Base-by-base conservation (phyloP, 2,888 invertebrate genomes). In the Netelia virgata region DNA sequence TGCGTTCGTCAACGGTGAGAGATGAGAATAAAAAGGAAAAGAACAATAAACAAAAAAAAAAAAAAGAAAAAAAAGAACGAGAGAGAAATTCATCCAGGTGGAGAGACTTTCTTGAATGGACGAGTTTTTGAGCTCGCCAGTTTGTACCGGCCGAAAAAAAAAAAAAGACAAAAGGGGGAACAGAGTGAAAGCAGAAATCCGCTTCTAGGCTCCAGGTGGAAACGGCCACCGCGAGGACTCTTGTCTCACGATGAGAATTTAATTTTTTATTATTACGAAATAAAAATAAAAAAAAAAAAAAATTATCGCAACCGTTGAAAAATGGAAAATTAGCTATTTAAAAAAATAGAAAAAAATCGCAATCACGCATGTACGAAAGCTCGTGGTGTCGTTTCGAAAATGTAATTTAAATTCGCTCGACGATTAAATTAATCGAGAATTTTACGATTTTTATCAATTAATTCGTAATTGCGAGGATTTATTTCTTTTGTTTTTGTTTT, bases 81-180 rank as follows among this genome's bases (percentile, higher is more conserved):
- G 36, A 36, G 55, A 74, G 64, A 77, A 69, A 72, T 63, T 43
- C 64, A 68, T 73, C 66, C 80, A 80, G 73, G 59, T 74, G 80
- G 68, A 79, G 72, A 74, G 72, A 74, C 59, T 66, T 68, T 74
- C 66, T 59, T 80, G 80, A 73, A 68, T 74, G 68, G 11, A 61
- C 73, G 73, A 80, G 80, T 74, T 80, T 59, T 66, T 18, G 68
- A 73, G 47, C 55, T 8, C 36, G 20, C 28, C 47, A 57, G 73
- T 47, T 47, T 66, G 43, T 36, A 47, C 41, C 10, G 28, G 10
- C 23, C 5, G 16, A 11, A 43, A 11, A 70, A 61, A 11, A 43
- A 11, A 70, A 61, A 50, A 50, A 14, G 28, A 78, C 69, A 70
- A 70, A 57, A 63, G 63, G 28, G 28, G 55, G 41, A 70, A 57